Conservation (phyloP, 2,113 vertebrate genomes). For the Lophotis ruficrista region DNA sequence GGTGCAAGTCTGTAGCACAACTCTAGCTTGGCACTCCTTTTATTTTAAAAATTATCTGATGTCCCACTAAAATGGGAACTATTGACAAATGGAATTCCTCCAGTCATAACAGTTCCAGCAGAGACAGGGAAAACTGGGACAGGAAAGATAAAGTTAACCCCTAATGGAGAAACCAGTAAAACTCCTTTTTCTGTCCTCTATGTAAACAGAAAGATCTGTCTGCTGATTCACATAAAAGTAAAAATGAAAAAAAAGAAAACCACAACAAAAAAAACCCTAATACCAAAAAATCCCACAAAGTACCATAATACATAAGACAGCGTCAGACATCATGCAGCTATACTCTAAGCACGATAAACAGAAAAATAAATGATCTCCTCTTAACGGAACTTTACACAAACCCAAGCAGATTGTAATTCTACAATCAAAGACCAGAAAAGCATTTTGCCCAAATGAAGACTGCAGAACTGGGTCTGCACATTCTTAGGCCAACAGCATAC, state of each 20-base stretch:
- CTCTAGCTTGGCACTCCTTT: not conserved
- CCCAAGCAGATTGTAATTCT: not conserved
- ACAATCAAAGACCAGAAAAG: not conserved
- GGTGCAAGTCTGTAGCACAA: not conserved
- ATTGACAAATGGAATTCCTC: not conserved
- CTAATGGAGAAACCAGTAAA: not conserved
- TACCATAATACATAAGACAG: not conserved
- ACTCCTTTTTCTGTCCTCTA: not conserved
- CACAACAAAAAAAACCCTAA: not conserved
- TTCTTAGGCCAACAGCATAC: not conserved
- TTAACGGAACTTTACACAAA: not conserved
- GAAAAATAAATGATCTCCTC: slow-evolving; percentile 1
- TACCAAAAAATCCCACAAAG: not conserved
- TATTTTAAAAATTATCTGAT: not conserved
- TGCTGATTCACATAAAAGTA: not conserved
- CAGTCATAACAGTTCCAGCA: not conserved
- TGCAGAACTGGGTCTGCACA: not conserved
- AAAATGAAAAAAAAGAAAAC: not conserved
- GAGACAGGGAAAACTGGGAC: not conserved
- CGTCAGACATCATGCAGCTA: not conserved
- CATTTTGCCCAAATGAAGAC: not conserved
- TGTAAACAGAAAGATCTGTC: not conserved
- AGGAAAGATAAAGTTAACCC: not conserved
- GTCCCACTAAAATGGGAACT: not conserved
- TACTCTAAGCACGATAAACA: not conserved